Base-by-base conservation (phyloP, 2,113 vertebrate genomes). In the Haemorhous mexicanus region DNA sequence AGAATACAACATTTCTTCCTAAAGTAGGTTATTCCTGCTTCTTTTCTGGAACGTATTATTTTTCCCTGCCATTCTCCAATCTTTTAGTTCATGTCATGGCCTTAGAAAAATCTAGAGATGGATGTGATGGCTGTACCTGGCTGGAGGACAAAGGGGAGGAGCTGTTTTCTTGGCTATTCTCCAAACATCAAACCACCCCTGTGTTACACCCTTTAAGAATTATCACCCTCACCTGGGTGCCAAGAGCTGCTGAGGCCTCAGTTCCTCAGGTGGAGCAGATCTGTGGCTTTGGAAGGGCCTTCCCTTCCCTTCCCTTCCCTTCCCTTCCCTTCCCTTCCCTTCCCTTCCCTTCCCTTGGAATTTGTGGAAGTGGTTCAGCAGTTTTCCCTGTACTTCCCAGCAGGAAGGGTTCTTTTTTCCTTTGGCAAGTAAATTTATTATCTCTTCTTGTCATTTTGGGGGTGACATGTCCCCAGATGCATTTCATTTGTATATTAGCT, bases 201-300 rank as follows among this genome's bases (percentile, higher is more conserved):
- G 20, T 61, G 39, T 50, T 12, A 52, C 16, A 10, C 24, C 16
- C 30, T 43, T 1, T 13, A 18, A 23, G 33, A 39, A 21, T 35
- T 24, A 35, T 10, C 39, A 18, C 9, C 1, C 26, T 30, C 63
- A 41, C 56, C 28, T 52, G 56, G 13, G 17, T 11, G 20, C n/a
- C 21, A 6, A 0, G 1, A 46, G 67, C 33, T 27, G 22, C 59
- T 66, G 5, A 2, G 39, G 19, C 43, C 22, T 3, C 30, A 35
- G 28, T 1, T 63, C 52, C 59, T 62, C 78, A 49, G 44, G 3
- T 64, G 63, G 49, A 41, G 64, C 56, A 84, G 35, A 62, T 47
- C 20, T 55, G 11, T 47, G 73, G 16, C 3, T 75, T 11, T 30
- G 28, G 23, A 53, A 49, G 24, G 8, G 22, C 2, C 2, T 4